phyloP scores from a whole-genome alignment of 2,113 vertebrate genomes.

The Lepidothrix coronata region DNA sequence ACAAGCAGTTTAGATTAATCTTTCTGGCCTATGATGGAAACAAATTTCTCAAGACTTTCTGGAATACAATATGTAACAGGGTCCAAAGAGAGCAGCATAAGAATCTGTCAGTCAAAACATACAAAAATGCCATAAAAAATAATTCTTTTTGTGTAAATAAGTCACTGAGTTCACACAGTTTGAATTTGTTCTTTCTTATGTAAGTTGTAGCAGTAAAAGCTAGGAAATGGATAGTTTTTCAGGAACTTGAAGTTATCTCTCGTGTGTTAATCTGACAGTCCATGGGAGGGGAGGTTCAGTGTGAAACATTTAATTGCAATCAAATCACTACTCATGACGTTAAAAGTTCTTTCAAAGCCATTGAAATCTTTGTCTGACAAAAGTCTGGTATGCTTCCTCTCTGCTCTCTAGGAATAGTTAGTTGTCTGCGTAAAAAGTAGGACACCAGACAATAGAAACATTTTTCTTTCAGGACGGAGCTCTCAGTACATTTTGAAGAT shows the following conservation, averaged over 20 bases:
- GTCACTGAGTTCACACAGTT: not conserved
- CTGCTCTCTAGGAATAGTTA: slow-evolving; percentile 21
- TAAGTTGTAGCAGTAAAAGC: not conserved
- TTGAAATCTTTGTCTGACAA: not conserved
- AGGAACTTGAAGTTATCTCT: not conserved
- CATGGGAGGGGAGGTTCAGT: not conserved
- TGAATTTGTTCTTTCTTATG: not conserved
- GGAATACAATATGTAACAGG: not conserved
- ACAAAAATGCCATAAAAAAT: not conserved
- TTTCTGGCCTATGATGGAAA: not conserved
- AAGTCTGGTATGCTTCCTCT: not conserved
- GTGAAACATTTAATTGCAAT: not conserved
- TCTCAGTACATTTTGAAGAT: not conserved
- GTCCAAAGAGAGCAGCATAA: not conserved
- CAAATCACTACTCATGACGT: not conserved
- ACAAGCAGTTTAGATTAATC: not conserved
- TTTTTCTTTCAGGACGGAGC: not conserved
- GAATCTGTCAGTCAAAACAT: not conserved
- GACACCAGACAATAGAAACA: slow-evolving; percentile 9
- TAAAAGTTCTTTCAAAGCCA: not conserved
- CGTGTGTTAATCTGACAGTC: not conserved
- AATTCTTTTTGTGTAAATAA: not conserved
- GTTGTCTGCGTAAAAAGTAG: not conserved
- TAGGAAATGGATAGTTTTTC: not conserved
- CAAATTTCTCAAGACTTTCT: not conserved